Evolutionary conservation across 1,140 invertebrate species (phyloP).

Genomic region (Periplaneta americana): DNA sequence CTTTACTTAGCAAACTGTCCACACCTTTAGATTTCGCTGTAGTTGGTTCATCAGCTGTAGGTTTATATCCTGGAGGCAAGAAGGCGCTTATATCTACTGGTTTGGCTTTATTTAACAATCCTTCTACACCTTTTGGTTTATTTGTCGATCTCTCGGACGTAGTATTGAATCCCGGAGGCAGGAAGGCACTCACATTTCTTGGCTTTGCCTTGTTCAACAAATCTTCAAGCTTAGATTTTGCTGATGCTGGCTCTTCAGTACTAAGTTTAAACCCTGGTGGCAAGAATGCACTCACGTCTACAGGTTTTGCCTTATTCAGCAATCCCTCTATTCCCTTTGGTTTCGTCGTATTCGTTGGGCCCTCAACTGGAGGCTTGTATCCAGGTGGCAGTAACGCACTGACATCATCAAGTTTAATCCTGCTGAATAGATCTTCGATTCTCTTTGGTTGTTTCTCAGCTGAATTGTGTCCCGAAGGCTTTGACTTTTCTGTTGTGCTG

Average conservation of each 20-base stretch:
- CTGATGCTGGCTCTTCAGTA: conserved; percentile 27
- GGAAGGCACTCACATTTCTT: conserved; percentile 54
- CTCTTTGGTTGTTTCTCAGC: conserved; percentile 34
- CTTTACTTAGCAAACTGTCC: background rate
- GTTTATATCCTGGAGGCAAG: conserved; percentile 54
- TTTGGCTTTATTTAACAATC: conserved; percentile 11
- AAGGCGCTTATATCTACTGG: conserved; percentile 54
- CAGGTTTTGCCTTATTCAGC: conserved; percentile 26
- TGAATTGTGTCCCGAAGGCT: no score
- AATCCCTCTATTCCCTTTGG: background rate
- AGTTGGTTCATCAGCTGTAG: conserved; percentile 34
- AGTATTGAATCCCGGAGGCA: conserved; percentile 53
- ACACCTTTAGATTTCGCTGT: background rate
- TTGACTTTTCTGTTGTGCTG: no score
- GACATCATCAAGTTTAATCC: conserved; percentile 45
- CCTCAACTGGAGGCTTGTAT: conserved; percentile 46
- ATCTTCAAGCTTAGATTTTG: conserved; percentile 19
- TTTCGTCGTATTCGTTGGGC: conserved; percentile 29
- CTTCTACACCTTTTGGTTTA: background rate
- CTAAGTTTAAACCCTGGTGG: conserved; percentile 50
- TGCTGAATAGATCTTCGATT: conserved; percentile 24
- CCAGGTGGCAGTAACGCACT: conserved; percentile 57
- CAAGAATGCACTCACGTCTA: conserved; percentile 56
- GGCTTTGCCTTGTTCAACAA: conserved; percentile 19
- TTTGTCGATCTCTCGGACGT: conserved; percentile 37